A percentile compares a stretch with the other conserved stretches of the same genome.
Conservation (phyloP, 2,888 invertebrate genomes). For the Sinopyrophorus schimmeli region DNA sequence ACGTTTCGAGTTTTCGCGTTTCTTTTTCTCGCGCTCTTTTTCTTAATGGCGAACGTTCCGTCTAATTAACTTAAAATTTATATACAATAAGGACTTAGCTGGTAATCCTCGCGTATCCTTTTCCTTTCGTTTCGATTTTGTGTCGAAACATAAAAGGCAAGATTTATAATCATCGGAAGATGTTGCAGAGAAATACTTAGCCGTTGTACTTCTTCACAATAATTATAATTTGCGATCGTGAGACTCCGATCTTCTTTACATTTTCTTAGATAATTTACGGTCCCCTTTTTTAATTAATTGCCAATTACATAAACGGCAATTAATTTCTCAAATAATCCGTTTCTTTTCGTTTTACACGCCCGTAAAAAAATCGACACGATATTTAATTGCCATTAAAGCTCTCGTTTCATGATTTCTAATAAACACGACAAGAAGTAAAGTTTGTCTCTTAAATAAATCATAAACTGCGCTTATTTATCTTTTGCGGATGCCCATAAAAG, state of each 20-base stretch:
- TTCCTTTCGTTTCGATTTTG: constrained; percentile 13
- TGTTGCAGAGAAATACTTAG: constrained; percentile 16
- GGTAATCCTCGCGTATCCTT: constrained; percentile 10
- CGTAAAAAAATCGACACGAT: too few species aligned
- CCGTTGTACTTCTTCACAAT: constrained; percentile 14
- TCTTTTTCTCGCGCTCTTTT: too few species aligned
- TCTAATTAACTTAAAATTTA: constrained; percentile 12
- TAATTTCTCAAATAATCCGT: too few species aligned
- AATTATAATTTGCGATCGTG: constrained; percentile 19
- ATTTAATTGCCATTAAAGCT: constrained; percentile 8
- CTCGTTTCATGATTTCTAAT: constrained; percentile 7
- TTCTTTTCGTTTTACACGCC: too few species aligned
- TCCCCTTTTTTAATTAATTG: constrained; percentile 11
- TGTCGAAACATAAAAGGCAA: constrained; percentile 16
- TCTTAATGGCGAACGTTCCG: too few species aligned
- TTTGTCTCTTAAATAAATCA: constrained; percentile 31
- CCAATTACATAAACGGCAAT: constrained; percentile 14
- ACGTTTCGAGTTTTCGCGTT: constrained; percentile 1
- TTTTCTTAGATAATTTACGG: constrained; percentile 14
- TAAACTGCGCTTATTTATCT: constrained; percentile 34
- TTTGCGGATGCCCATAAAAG: constrained; percentile 8
- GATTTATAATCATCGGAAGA: constrained; percentile 14
- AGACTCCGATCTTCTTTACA: constrained; percentile 19
- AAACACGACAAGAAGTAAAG: constrained; percentile 8
- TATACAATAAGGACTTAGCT: constrained; percentile 1